Conservation (phyloP, 2,888 invertebrate genomes). For the Drosophila neotestacea region DNA sequence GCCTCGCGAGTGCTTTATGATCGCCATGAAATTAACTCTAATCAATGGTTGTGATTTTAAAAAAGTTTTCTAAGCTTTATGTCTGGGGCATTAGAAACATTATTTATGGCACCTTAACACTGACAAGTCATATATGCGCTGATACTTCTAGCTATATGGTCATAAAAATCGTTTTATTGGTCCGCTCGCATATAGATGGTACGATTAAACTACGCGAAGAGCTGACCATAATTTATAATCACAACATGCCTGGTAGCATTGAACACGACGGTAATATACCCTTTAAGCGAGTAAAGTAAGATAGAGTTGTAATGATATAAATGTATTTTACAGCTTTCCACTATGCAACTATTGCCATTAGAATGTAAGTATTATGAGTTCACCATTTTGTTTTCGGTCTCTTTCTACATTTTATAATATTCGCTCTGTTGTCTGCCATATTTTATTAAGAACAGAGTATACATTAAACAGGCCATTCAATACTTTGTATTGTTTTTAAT, state of each 20-base stretch:
- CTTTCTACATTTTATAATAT: not conserved
- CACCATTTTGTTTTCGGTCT: not conserved
- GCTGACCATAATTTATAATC: conserved; percentile 63
- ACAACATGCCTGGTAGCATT: conserved; percentile 17
- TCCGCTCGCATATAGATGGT: conserved; percentile 58
- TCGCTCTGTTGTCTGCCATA: no score
- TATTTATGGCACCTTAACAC: conserved; percentile 42
- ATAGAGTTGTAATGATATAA: no score
- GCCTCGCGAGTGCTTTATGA: conserved; percentile 58
- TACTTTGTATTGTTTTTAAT: conserved; percentile 1
- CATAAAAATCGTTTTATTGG: conserved; percentile 68
- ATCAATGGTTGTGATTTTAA: conserved; percentile 71
- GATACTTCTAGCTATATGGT: conserved; percentile 52
- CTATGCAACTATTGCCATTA: not conserved
- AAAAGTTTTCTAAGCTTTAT: conserved; percentile 41
- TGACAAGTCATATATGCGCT: conserved; percentile 50
- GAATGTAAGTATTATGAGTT: not conserved
- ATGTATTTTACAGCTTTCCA: no score
- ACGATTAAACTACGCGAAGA: conserved; percentile 58
- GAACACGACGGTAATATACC: conserved; percentile 18
- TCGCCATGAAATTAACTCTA: conserved; percentile 62
- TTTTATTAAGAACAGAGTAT: conserved; percentile 7
- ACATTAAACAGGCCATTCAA: not conserved
- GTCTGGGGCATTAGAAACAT: conserved; percentile 25
- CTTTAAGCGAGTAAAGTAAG: conserved; percentile 4